These are phyloP conservation scores for Motacilla tschutschensis DNA, from an alignment of 2,113 vertebrate genomes.

Conservation along the genomic window DNA sequence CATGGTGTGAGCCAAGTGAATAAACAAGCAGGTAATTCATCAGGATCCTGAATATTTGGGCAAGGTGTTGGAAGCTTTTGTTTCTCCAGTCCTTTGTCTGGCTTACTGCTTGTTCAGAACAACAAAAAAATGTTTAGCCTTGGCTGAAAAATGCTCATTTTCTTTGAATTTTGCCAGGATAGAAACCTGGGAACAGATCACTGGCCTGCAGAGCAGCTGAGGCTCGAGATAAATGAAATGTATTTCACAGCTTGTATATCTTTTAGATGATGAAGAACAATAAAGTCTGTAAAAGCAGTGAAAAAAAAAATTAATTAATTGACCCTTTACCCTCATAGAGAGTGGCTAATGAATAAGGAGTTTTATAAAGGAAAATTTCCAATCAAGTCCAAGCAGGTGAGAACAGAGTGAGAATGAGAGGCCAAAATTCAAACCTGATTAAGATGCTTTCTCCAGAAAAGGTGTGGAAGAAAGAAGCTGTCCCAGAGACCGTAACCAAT, in stretches of 20 bases:
- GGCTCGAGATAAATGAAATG: background rate
- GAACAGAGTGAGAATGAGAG: background rate
- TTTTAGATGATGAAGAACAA: background rate
- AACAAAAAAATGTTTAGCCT: background rate
- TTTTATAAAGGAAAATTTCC: background rate
- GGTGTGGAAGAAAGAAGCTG: background rate
- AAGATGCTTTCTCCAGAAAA: background rate
- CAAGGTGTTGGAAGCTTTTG: background rate
- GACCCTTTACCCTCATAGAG: background rate
- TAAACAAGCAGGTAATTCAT: conserved; percentile 37
- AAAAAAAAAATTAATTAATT: background rate
- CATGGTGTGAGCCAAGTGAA: background rate
- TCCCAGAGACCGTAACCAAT: background rate
- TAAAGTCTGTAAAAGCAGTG: background rate
- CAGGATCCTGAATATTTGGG: background rate
- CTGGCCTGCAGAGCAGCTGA: background rate
- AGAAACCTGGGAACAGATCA: background rate
- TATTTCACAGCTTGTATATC: background rate
- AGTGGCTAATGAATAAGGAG: background rate
- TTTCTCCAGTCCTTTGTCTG: background rate
- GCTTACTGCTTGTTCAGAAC: background rate
- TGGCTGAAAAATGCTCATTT: background rate
- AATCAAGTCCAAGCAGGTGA: background rate
- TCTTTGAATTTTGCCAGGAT: background rate
- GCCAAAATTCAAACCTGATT: background rate